Evolutionary conservation across 2,113 vertebrate species (phyloP).

Genomic region (Morone saxatilis): DNA sequence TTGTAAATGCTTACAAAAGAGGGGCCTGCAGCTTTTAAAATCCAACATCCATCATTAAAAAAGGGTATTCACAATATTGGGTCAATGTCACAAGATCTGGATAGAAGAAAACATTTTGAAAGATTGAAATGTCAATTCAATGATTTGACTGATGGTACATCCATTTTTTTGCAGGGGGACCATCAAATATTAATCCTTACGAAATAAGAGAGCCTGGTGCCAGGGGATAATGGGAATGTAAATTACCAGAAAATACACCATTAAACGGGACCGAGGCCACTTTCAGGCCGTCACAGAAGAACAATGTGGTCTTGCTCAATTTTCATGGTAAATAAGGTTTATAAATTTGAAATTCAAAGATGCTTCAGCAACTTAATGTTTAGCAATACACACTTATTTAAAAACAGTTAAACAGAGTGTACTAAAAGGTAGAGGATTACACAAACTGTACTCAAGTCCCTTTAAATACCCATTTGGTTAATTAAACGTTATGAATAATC

Average conservation of each 20-base stretch:
- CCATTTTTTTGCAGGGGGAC: background rate
- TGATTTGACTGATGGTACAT: background rate
- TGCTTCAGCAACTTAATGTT: conserved; percentile 7
- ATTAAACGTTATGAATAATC: conserved; percentile 56
- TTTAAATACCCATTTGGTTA: conserved; percentile 48
- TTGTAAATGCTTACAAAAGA: background rate
- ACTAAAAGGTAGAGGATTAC: background rate
- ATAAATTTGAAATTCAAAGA: conserved; percentile 1
- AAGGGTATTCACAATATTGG: background rate
- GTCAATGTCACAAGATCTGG: conserved; percentile 9
- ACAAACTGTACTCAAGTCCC: background rate
- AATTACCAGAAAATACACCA: background rate
- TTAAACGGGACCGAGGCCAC: background rate
- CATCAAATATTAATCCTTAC: conserved; percentile 16
- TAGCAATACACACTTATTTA: background rate
- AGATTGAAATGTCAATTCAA: background rate
- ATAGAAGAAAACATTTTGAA: background rate
- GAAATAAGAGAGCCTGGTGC: conserved; percentile 5
- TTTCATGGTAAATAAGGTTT: conserved; percentile 5
- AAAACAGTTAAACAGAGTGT: conserved; percentile 1
- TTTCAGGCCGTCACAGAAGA: background rate
- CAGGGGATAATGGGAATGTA: conserved; percentile 24
- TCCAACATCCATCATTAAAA: background rate
- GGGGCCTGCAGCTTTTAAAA: background rate
- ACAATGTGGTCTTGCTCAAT: background rate